Evolutionary conservation across 2,888 invertebrate genomes (phyloP), one percentile per base, ranked within the genome.

Genomic region (Tanypteryx hageni): DNA sequence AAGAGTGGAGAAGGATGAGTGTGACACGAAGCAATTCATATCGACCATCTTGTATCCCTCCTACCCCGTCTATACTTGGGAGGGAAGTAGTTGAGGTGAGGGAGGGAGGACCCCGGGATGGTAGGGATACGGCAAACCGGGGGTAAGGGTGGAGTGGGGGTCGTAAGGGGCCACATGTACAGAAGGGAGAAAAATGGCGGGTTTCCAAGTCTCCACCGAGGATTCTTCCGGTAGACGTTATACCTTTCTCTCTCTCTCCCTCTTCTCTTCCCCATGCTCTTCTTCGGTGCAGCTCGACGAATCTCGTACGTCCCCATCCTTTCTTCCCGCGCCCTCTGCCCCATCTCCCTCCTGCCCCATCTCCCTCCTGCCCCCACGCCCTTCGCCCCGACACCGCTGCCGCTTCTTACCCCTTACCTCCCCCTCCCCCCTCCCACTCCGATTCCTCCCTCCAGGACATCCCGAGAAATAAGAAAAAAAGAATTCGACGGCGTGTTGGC

Each of bases 11-110:
- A 11, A 31, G 22, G 27, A 22, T 22, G 83, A n/a, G n/a, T 27
- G 31, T 57, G 83, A 83, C 83, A 82, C 56, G 83, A 83, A 44
- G 83, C 56, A 83, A 57, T 83, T n/a, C 83, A 57, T 83, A 83
- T 83, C 83, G 83, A 83, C 83, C 56, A 57, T 18, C 83, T 56
- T 11, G 2, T 27, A 14, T 57, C 18, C 44, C 82, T 10, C 83
- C 83, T n/a, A 31, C 44, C 56, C 3, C 82, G 31, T 5, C 76
- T 27, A 10, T 10, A 13, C 27, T 82, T 5, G 8, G 3, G 81
- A 3, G 44, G 44, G 9, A 10, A n/a, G 57, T n/a, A n/a, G n/a
- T 18, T 10, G 56, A n/a, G 56, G n/a, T n/a, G 10, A 44, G 44
- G 83, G 83, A 57, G 83, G 57, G 83, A 18, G 18, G n/a, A 83